A percentile compares a stretch with the other conserved stretches of the same genome.
Evolutionary conservation across 1,140 invertebrate genomes (phyloP).

Genomic region (Oryctes rhinoceros): DNA sequence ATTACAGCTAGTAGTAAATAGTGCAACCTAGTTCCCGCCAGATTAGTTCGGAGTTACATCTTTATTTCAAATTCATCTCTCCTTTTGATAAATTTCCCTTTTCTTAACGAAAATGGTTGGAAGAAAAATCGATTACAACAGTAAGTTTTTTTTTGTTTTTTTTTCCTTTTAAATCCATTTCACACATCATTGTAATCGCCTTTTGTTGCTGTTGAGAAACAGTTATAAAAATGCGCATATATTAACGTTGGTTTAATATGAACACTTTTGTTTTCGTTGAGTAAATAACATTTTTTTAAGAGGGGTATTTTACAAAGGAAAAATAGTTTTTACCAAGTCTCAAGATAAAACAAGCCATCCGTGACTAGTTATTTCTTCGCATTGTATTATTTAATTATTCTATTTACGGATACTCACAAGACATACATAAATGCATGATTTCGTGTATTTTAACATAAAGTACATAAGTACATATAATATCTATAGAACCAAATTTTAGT

Average conservation of each 20-base stretch:
- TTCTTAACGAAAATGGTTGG: background rate
- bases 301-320: background rate
- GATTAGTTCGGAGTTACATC: background rate
- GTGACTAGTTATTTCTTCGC: no score
- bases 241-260: background rate
- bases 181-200: no score
- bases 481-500: no score
- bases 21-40: background rate
- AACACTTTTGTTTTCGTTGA: background rate
- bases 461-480: no score
- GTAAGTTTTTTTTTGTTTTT: constrained; percentile 1
- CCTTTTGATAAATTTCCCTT: background rate
- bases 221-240: background rate
- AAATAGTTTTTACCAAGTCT: no score
- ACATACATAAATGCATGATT: no score
- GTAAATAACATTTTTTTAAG: background rate
- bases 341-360: no score
- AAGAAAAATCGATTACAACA: constrained; percentile 15
- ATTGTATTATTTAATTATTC: no score
- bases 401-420: no score
- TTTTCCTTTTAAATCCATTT: background rate
- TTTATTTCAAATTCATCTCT: background rate
- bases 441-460: no score
- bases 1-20: background rate
- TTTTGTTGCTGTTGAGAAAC: no score